phyloP scores from a whole-genome alignment of 2,113 vertebrate genomes.

The Cyanoderma ruficeps region DNA sequence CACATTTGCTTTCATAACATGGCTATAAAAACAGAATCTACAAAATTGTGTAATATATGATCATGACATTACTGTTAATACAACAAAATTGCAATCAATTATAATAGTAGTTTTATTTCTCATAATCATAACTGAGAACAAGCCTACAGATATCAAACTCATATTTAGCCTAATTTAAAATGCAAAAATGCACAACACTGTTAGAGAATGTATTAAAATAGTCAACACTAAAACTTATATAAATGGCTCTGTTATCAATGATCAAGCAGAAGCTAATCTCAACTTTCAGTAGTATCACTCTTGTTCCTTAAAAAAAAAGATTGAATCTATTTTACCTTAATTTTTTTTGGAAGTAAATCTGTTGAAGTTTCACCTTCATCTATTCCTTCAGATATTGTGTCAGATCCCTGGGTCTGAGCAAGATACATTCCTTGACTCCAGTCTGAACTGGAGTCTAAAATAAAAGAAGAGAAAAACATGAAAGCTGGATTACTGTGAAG shows the following conservation, averaged over 20 bases:
- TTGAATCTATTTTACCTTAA: constrained; percentile 81
- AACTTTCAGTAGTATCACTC: not conserved
- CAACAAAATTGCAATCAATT: not conserved
- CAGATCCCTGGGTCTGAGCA: constrained; percentile 80
- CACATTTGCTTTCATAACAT: not conserved
- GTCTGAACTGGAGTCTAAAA: constrained; percentile 89
- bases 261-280: not conserved
- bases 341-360: constrained; percentile 85
- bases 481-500: constrained; percentile 5
- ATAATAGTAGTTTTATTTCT: not conserved
- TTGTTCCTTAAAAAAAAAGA: not conserved
- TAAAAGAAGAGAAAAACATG: constrained; percentile 48
- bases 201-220: not conserved
- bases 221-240: not conserved
- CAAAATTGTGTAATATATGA: not conserved
- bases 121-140: not conserved
- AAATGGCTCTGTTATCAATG: not conserved
- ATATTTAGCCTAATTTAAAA: not conserved
- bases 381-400: constrained; percentile 79
- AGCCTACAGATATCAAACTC: not conserved
- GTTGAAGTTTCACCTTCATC: constrained; percentile 78
- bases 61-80: not conserved
- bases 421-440: constrained; percentile 86
- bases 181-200: not conserved
- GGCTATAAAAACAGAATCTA: not conserved